These are phyloP conservation scores for Leptopterna dolabrata DNA, from an alignment of 2,888 invertebrate species.

Conservation along the genomic window DNA sequence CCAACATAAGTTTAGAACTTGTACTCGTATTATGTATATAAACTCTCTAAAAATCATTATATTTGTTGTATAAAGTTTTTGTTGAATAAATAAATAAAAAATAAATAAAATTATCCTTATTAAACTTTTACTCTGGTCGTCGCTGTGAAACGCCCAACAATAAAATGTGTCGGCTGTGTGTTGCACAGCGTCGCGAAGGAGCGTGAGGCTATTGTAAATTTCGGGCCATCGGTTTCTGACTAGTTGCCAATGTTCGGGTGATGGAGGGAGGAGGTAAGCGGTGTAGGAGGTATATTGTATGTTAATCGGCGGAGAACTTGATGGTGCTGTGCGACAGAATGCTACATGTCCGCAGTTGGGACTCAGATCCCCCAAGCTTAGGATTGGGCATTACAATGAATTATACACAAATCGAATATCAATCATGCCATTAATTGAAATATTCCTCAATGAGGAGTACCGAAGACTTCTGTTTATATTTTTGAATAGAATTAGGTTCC, in stretches of 20 bases:
- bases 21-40: no score
- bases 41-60: no score
- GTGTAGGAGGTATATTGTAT: background rate
- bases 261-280: background rate
- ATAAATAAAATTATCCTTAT: background rate
- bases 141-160: background rate
- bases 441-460: no score
- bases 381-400: no score
- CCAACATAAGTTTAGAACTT: no score
- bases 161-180: background rate
- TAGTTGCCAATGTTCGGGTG: background rate
- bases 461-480: no score
- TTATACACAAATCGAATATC: no score
- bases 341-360: background rate
- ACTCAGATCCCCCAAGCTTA: no score
- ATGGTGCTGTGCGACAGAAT: background rate
- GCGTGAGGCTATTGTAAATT: slow-evolving; percentile 32
- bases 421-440: no score
- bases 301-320: background rate
- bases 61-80: no score
- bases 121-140: background rate
- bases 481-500: no score
- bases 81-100: no score
- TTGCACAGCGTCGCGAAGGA: background rate
- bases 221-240: background rate